These are phyloP conservation scores for Penelope pileata DNA, from an alignment of 2,113 vertebrate genomes.

Conservation along the genomic window DNA sequence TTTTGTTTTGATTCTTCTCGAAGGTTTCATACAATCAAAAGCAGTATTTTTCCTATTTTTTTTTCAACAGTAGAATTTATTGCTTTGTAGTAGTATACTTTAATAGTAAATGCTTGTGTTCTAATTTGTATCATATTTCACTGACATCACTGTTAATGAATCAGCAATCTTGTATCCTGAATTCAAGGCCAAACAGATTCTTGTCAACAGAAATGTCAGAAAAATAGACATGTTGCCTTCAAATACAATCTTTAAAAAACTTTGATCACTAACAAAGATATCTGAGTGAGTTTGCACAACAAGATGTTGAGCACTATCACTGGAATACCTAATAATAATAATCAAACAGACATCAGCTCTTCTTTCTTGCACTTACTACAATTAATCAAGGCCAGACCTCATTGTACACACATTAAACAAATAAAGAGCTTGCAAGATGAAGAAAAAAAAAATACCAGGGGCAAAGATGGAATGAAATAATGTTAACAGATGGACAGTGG, in stretches of 20 bases:
- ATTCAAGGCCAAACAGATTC: not conserved
- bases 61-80: not conserved
- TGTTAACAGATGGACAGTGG: not conserved
- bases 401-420: rapidly evolving
- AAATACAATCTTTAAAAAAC: not conserved
- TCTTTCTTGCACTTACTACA: not conserved
- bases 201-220: not conserved
- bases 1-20: not conserved
- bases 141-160: not conserved
- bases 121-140: not conserved
- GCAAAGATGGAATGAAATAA: not conserved
- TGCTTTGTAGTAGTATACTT: not conserved
- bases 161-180: not conserved
- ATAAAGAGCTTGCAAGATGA: not conserved
- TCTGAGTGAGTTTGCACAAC: not conserved
- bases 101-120: not conserved
- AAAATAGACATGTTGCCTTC: not conserved
- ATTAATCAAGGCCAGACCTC: not conserved
- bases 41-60: not conserved
- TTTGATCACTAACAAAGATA: not conserved
- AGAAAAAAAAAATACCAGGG: not conserved
- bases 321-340: not conserved
- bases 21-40: not conserved
- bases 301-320: not conserved
- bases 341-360: not conserved